A percentile compares a stretch with the other conserved stretches of the same genome.
phyloP scores from a whole-genome alignment of 2,113 vertebrate species.

The Lampris incognitus region DNA sequence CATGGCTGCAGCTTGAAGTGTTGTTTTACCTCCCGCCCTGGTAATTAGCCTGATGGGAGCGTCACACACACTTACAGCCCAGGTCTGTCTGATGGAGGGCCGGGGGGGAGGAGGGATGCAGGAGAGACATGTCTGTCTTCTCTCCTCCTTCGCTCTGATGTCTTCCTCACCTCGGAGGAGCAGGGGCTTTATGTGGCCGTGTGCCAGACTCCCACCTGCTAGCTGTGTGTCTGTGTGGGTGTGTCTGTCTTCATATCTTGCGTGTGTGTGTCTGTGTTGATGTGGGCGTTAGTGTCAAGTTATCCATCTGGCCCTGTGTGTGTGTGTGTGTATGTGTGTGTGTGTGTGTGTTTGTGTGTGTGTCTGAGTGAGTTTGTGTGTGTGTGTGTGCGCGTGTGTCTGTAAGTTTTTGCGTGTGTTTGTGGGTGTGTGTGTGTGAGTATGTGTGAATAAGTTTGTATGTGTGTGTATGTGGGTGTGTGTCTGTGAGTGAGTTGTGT shows the following conservation, averaged over 20 bases:
- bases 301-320: background rate
- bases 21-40: constrained; percentile 46
- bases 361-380: background rate
- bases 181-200: constrained; percentile 9
- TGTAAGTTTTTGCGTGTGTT: background rate
- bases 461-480: background rate
- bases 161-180: constrained; percentile 22
- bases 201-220: constrained; percentile 25
- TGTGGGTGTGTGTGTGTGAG: background rate
- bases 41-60: constrained; percentile 67
- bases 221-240: background rate
- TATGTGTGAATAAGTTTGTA: background rate
- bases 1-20: constrained; percentile 42
- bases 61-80: constrained; percentile 47
- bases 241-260: background rate
- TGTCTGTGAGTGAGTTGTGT: background rate
- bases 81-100: constrained; percentile 23
- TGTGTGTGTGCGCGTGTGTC: background rate
- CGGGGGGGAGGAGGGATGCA: background rate
- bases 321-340: background rate
- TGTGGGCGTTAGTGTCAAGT: background rate
- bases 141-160: constrained; percentile 42
- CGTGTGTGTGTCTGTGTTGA: background rate
- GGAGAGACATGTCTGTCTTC: constrained; percentile 27
- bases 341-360: background rate